Evolutionary conservation across 2,797 vertebrate species (phyloP), one percentile per base, ranked within the genome.

Genomic region (Monodelphis domestica): DNA sequence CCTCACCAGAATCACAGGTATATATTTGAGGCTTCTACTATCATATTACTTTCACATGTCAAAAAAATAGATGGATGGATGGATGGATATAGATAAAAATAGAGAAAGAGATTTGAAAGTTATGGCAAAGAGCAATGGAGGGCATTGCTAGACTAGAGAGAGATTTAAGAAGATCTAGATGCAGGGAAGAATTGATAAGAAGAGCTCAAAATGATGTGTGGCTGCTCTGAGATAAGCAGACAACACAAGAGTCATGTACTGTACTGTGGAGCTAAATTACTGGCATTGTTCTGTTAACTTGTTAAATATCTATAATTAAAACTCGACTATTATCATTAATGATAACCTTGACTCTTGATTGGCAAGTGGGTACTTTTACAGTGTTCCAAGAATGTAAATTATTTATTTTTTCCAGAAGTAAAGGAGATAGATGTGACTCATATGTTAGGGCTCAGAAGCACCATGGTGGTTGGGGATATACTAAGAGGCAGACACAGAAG

Each of bases 281-380:
- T 97, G 91, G 96, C 93, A 97, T 97, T 97, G 96, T 97, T 97
- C 96, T 97, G 97, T 91, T 97, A 97, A 97, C 97, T 97, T 97
- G 96, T 95, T 97, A 97, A 97, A 97, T 96, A 93, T 88, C 96
- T 97, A 96, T 97, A 96, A 97, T 97, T 97, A 97, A 95, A 96
- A 93, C 93, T 90, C 45, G 54, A 96, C 96, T 96, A 97, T 97
- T 97, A 97, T 97, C 95, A 97, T 96, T 96, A 95, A 97, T 97
- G 97, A 97, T 92, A 95, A 96, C 96, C 95, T 95, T 97, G 88
- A 50, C 54, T 95, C 91, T 96, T 90, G 97, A 97, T 90, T 97
- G 97, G 95, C 96, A 96, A 92, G 78, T 95, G 93, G 90, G 93
- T 95, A 89, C 94, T 97, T 97, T 96, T 89, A 96, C 87, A 93